These are phyloP conservation scores for Cremastobaeus sp. DNA, from an alignment of 2,888 invertebrate genomes.

Conservation along the genomic window DNA sequence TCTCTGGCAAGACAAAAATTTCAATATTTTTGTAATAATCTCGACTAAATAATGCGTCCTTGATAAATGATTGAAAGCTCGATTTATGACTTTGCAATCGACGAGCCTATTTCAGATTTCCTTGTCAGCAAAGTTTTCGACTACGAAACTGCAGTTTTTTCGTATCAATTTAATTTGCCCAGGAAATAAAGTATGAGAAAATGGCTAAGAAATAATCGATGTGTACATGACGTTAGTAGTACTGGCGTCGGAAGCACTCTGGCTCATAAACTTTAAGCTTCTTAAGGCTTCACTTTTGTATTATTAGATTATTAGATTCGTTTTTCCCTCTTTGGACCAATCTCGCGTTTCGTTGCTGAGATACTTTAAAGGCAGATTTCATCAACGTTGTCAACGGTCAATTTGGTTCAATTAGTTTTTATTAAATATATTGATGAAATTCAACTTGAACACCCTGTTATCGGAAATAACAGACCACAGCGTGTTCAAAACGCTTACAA, in stretches of 20 bases:
- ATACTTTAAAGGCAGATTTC: too few species aligned
- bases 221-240: conserved; percentile 23
- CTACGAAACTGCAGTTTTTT: neutral
- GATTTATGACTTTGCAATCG: conserved; percentile 7
- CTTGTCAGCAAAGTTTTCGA: neutral
- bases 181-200: conserved; percentile 23
- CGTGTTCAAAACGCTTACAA: too few species aligned
- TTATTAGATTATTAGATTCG: conserved; percentile 43
- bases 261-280: conserved; percentile 45
- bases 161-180: conserved; percentile 6
- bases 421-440: too few species aligned
- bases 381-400: too few species aligned
- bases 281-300: conserved; percentile 44
- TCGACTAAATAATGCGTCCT: conserved; percentile 4
- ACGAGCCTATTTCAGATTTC: neutral
- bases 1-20: conserved; percentile 20
- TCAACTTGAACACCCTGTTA: too few species aligned
- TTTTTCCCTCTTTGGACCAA: conserved; percentile 36
- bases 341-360: too few species aligned
- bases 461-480: too few species aligned
- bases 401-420: too few species aligned
- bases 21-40: conserved; percentile 9
- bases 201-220: conserved; percentile 41
- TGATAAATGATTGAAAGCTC: conserved; percentile 23
- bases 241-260: conserved; percentile 32